Evolutionary conservation across 35 echinoderm and acorn worm species (phyloP).

Genomic region (Heliocidaris tuberculata): DNA sequence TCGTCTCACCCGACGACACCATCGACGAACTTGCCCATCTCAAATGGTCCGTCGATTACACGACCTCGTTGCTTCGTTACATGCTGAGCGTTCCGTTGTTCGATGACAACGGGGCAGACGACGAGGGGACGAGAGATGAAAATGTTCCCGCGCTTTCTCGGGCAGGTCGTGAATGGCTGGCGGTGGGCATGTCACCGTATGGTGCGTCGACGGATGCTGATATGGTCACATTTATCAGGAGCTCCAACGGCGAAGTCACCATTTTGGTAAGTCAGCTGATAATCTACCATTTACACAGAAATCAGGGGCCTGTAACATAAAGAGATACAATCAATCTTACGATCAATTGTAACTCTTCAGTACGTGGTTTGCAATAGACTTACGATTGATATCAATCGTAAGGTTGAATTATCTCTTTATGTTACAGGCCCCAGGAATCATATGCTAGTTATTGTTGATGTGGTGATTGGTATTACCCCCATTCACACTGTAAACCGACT

Average conservation of each 20-base stretch:
- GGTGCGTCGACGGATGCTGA: slow-evolving; percentile 20
- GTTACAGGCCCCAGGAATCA: too few species aligned
- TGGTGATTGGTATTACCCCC: too few species aligned
- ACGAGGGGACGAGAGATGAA: background rate
- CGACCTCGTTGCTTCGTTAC: slow-evolving; percentile 14
- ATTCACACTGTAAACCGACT: too few species aligned
- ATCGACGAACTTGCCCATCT: slow-evolving; percentile 42
- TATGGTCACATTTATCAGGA: slow-evolving; percentile 31
- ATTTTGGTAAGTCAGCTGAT: slow-evolving; percentile 26
- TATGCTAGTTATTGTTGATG: too few species aligned
- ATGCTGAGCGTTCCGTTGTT: slow-evolving; percentile 37
- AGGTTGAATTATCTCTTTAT: too few species aligned
- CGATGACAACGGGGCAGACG: background rate
- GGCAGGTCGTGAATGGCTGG: slow-evolving; percentile 31
- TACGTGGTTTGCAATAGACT: too few species aligned
- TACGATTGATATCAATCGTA: too few species aligned
- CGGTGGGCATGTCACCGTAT: slow-evolving; percentile 35
- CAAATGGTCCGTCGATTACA: slow-evolving; percentile 31
- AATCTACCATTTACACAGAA: background rate
- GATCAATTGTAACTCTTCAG: too few species aligned
- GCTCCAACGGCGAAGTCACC: background rate
- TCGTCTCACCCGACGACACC: slow-evolving; percentile 10
- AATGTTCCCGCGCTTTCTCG: background rate
- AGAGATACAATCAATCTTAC: too few species aligned
- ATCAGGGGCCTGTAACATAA: too few species aligned